Base-by-base conservation (phyloP, 64 coral and sea anemone species). In the Anthopleura sola region DNA sequence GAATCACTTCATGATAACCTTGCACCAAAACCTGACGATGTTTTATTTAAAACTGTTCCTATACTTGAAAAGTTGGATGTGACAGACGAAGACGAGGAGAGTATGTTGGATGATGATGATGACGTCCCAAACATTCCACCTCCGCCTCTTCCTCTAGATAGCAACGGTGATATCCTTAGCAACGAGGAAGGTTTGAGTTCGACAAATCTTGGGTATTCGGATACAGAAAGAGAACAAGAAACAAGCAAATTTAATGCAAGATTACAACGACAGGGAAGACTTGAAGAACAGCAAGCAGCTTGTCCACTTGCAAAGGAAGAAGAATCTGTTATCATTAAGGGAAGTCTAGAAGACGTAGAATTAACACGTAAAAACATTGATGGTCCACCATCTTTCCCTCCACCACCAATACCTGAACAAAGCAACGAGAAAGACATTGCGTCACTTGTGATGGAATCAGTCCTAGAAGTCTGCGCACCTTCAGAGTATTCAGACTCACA, bases 241-340 rank as follows among this genome's bases (percentile, higher is more conserved):
- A 14, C n/a, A 81, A 23, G 11, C 75, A 38, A n/a, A 0, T 18
- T 37, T 39, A 81, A 38, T 14, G 12, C 36, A 44, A 38, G 15
- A 16, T 53, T 81, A 49, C 19, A 14, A 48, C 38, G 78, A 53
- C 78, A 81, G 55, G 18, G 34, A 36, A 56, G 82, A 54, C 32
- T 56, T 13, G 18, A 55, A 23, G 82, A 37, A 24, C 20, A 53
- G 50, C 50, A 56, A 49, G 47, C 24, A 56, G 5, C 18, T 29
- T 83, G 50, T 83, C 82, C 82, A 36, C 50, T 83, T 12, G 82
- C 51, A 49, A 83, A 83, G 32, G 46, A 57, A 26, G 82, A 83
- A 83, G 20, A 5, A 36, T 56, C 47, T 55, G 44, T 83, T 12
- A 83, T 83, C 11, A 56, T 26, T 12, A 49, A 53, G 49, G 32